A percentile compares a stretch with the other conserved stretches of the same genome.
Evolutionary conservation across 2,888 invertebrate species (phyloP).

Genomic region (Eustalomyia histrio): DNA sequence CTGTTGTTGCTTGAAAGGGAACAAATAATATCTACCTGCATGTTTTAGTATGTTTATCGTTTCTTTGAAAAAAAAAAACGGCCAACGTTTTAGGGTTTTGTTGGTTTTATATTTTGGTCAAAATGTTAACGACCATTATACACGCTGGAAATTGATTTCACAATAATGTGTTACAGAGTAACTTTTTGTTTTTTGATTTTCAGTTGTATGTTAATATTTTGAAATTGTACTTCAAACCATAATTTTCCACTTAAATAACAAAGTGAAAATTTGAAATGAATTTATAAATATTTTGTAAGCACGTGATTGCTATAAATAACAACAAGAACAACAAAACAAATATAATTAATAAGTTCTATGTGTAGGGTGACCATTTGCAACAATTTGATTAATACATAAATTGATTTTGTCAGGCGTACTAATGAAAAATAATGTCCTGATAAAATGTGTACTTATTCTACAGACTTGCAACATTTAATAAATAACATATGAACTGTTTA

Average conservation of each 20-base stretch:
- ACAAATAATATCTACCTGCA: background rate
- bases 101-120: slow-evolving; percentile 33
- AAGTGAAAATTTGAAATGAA: slow-evolving; percentile 66
- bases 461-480: no score
- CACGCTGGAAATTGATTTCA: slow-evolving; percentile 55
- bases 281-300: slow-evolving; percentile 61
- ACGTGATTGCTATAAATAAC: slow-evolving; percentile 40
- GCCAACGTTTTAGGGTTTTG: background rate
- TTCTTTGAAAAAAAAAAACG: slow-evolving; percentile 11
- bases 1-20: slow-evolving; percentile 43
- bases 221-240: slow-evolving; percentile 50
- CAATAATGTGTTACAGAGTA: slow-evolving; percentile 15
- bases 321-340: background rate
- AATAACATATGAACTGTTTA: no score
- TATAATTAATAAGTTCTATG: no score
- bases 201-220: background rate
- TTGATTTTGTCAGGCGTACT: no score
- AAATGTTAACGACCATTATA: slow-evolving; percentile 55
- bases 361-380: no score
- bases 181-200: slow-evolving; percentile 7
- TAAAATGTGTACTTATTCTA: no score
- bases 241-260: slow-evolving; percentile 68
- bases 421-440: no score
- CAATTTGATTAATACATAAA: no score
- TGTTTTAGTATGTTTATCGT: background rate